A percentile compares a stretch with the other conserved stretches of the same genome.
Evolutionary conservation across 2,888 invertebrate genomes (phyloP).

Genomic region (Catonia carolina): DNA sequence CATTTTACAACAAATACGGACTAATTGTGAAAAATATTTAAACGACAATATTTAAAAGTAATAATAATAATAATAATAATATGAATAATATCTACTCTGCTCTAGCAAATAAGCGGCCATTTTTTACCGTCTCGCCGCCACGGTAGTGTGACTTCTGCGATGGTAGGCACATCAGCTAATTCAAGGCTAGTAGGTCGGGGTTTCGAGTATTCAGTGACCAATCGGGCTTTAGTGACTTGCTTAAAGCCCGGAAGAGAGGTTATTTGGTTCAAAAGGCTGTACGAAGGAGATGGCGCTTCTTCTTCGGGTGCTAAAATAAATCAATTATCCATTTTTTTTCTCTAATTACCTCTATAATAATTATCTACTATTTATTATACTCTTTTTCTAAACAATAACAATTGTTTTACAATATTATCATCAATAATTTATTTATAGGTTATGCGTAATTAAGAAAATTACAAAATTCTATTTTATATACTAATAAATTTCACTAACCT

Average conservation of each 20-base stretch:
- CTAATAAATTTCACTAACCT: too few species aligned
- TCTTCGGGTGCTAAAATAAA: slow-evolving; percentile 4
- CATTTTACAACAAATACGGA: too few species aligned
- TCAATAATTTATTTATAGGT: too few species aligned
- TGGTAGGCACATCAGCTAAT: slow-evolving; percentile 58
- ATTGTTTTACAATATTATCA: too few species aligned
- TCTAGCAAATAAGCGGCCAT: not conserved
- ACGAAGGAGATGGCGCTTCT: slow-evolving; percentile 5
- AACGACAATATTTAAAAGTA: too few species aligned
- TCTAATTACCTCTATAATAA: not conserved
- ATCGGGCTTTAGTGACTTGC: slow-evolving; percentile 54
- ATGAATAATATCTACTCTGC: too few species aligned
- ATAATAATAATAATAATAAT: too few species aligned
- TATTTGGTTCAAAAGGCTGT: slow-evolving; percentile 56
- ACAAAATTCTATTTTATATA: too few species aligned
- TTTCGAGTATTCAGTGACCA: slow-evolving; percentile 55
- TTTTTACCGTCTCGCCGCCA: slow-evolving; percentile 63
- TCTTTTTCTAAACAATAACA: too few species aligned
- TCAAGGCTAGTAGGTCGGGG: slow-evolving; percentile 41
- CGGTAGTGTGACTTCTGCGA: slow-evolving; percentile 74
- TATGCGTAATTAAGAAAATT: too few species aligned
- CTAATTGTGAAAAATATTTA: too few species aligned
- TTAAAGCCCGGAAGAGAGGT: slow-evolving; percentile 62
- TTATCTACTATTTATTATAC: slow-evolving; percentile 31
- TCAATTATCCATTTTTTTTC: not conserved